Evolutionary conservation across 2,888 invertebrate genomes (phyloP).

Genomic region (Synanthedon tipuliformis): DNA sequence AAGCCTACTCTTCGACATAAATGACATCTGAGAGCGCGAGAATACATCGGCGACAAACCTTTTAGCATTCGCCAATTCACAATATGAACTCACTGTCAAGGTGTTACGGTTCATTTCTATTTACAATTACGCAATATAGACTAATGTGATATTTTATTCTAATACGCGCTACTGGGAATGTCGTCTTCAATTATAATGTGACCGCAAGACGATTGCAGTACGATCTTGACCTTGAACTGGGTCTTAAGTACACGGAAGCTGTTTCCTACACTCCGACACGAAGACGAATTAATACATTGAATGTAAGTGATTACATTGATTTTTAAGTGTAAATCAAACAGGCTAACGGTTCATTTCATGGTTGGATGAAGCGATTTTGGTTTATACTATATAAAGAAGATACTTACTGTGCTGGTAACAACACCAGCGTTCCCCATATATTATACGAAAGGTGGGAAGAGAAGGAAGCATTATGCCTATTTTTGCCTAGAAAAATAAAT

Average conservation of each 20-base stretch:
- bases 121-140: not conserved
- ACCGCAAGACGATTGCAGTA: slow-evolving; percentile 4
- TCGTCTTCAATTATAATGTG: slow-evolving; percentile 10
- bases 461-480: no score
- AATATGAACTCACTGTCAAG: slow-evolving; percentile 6
- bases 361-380: no score
- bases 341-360: no score
- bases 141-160: slow-evolving; percentile 1
- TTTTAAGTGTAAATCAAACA: no score
- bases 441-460: no score
- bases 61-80: not conserved
- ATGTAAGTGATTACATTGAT: no score
- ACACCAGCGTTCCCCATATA: no score
- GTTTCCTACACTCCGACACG: no score
- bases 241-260: not conserved
- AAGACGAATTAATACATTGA: no score
- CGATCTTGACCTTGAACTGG: not conserved
- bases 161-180: slow-evolving; percentile 11
- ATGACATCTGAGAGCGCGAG: slow-evolving; percentile 12
- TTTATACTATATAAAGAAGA: no score
- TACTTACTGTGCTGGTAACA: no score
- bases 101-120: slow-evolving; percentile 8
- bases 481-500: no score
- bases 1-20: slow-evolving; percentile 13
- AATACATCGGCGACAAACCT: slow-evolving; percentile 8